Base-by-base conservation (phyloP, 2,888 invertebrate species). In the Aleiodes leptofemur region DNA sequence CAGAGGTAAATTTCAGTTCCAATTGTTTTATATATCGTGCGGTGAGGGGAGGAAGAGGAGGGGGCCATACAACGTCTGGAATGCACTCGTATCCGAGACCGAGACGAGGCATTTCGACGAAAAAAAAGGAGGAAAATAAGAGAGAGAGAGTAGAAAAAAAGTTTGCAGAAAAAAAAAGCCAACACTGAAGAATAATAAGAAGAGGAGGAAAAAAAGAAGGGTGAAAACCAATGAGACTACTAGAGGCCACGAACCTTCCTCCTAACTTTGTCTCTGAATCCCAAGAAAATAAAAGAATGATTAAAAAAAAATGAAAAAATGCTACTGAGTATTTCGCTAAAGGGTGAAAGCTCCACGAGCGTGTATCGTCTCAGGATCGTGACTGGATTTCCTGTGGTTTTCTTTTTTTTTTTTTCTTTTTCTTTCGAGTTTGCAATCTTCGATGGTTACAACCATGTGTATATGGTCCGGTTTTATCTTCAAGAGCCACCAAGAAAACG, bases 281-380 rank as follows among this genome's bases (percentile, higher is more conserved):
- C 50, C 31, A 66, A 16, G n/a, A 61, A 64, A 50, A 34, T 29
- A 59, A 29, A 61, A 50, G 38, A 38, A 38, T 48, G 16, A 51
- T 9, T 34, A 53, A 53, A 64, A 43, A 16, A 53, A 53, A 38
- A 29, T 31, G 50, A 43, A 57, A 23, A 73, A 56, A 69, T 14
- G 73, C 73, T 73, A 70, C 73, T 57, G 76, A 72, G 48, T 57
- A 72, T 59, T 68, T 73, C 50, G 68, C 70, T 31, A 73, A 69
- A 73, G 73, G 77, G 77, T 79, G 79, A 79, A 79, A 78, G 77
- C 76, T 77, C 74, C 70, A 53, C 50, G 31, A 14, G 16, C 50
- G 68, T 71, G 73, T 75, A 68, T 73, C 59, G 64, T 59, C 7
- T 16, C 31, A 69, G 59, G 68, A 73, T 64, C 72, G 55, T 59